phyloP scores from a whole-genome alignment of 1,140 invertebrate species.

The Conus betulinus region DNA sequence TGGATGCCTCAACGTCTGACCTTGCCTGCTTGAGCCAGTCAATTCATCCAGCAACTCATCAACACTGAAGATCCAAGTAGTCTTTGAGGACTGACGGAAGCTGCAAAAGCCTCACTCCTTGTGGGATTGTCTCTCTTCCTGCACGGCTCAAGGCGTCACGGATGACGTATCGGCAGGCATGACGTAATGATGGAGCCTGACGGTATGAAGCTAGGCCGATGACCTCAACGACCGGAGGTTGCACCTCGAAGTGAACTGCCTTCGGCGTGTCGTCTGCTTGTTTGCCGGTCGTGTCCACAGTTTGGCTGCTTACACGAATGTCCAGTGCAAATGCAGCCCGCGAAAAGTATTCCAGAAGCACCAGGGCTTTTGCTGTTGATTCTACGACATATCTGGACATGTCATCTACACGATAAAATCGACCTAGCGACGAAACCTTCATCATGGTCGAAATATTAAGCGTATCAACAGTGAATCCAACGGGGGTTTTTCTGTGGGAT shows the following conservation, averaged over 20 bases:
- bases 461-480: slow-evolving; percentile 24
- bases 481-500: background rate
- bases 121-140: slow-evolving; percentile 17
- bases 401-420: background rate
- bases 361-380: background rate
- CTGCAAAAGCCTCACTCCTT: slow-evolving; percentile 14
- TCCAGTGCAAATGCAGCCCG: slow-evolving; percentile 18
- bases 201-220: slow-evolving; percentile 4
- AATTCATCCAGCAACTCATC: too few relatives aligned
- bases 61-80: slow-evolving; percentile 17
- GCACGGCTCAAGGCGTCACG: background rate
- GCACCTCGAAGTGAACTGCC: slow-evolving; percentile 13
- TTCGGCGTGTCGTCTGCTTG: background rate
- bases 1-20: too few relatives aligned
- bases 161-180: slow-evolving; percentile 24
- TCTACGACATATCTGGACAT: background rate
- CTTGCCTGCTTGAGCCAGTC: too few relatives aligned
- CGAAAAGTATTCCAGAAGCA: slow-evolving; percentile 3
- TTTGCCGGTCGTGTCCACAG: background rate
- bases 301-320: slow-evolving; percentile 24
- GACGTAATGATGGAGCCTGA: slow-evolving; percentile 11
- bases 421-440: background rate
- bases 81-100: slow-evolving; percentile 19
- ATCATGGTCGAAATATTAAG: slow-evolving; percentile 27
- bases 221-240: background rate